Base-by-base conservation (phyloP, 2,113 vertebrate genomes). In the Smithornis capensis region DNA sequence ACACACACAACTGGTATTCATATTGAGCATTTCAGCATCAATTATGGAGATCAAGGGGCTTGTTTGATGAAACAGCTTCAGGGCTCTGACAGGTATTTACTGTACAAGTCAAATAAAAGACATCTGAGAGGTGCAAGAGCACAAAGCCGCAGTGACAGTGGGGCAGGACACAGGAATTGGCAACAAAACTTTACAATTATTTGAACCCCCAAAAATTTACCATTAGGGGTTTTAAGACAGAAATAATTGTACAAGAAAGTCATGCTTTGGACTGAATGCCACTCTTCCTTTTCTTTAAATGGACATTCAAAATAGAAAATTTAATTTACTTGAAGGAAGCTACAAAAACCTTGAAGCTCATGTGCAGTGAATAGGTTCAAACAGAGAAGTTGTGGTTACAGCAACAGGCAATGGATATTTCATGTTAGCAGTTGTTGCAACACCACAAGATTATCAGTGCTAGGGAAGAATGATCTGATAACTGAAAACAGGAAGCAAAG, bases 31-130 rank as follows among this genome's bases (percentile, higher is more conserved):
- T 92, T 95, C 94, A 90, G 73, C 92, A 90, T 89, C 92, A 93
- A 12, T 96, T 96, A 84, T 71, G 68, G 88, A 95, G 90, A 96
- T 96, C 88, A 96, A 96, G 76, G 71, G 15, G 0, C 1, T 56
- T 89, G 79, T 40, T 22, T 81, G 44, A 92, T 83, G 55, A 83
- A 95, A 86, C 33, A 63, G 7, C 68, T 90, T 90, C 73, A 78
- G 52, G 60, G 50, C 15, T 40, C 71, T 96, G 93, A 82, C 95
- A 95, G 80, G 90, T 93, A 95, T 95, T 96, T 94, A 95, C 90
- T 83, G 90, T 81, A 90, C 75, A 47, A 95, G 92, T 91, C 93
- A 94, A 95, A 96, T 77, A 77, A 94, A 88, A 94, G 90, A 81
- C 64, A 94, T 81, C 60, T 44, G 79, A 83, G 79, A 60, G 56